Base-by-base conservation (phyloP, 2,113 vertebrate species). In the Istiophorus platypterus region DNA sequence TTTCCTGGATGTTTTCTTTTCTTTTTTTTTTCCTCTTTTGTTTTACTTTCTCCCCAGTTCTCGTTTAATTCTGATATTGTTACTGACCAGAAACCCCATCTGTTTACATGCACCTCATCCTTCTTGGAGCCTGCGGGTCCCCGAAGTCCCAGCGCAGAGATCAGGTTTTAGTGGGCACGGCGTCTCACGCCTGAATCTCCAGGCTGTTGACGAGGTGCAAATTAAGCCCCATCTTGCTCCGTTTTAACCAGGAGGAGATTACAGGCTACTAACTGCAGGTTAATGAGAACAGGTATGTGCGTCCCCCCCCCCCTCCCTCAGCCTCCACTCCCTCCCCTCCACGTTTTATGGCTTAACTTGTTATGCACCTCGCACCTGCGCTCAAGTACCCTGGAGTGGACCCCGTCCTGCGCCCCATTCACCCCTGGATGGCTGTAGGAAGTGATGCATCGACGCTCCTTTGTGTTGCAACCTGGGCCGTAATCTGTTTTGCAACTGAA, bases 401-500 rank as follows among this genome's bases (percentile, higher is more conserved):
- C 89, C 91, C 91, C 86, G 89, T 85, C 82, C 89, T 58, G 93
- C 78, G 81, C 68, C n/a, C 90, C 80, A 88, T 94, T 92, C 92
- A 92, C 80, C 74, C 37, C 82, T 69, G 84, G 89, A 93, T 93
- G 90, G 83, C 93, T 92, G 87, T 82, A 95, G 95, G 95, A 96
- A 95, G 92, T 94, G 80, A 83, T 93, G 91, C 89, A 91, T 94
- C 93, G 92, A 88, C 91, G 2, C 72, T 49, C 91, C 80, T 93
- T 95, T 95, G 95, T 96, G 77, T 87, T 88, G 87, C 90, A 91
- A 92, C 92, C 92, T 94, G 91, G 71, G 84, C 90, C 76, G 85
- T 95, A 95, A 95, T 95, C 94, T 95, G 93, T 95, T 96, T 96
- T 94, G 95, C 95, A 95, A 96, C 85, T 96, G 93, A 95, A 95